These are phyloP conservation scores for Phoenoteleia sp. DNA, from an alignment of 2,888 invertebrate species.

Conservation along the genomic window DNA sequence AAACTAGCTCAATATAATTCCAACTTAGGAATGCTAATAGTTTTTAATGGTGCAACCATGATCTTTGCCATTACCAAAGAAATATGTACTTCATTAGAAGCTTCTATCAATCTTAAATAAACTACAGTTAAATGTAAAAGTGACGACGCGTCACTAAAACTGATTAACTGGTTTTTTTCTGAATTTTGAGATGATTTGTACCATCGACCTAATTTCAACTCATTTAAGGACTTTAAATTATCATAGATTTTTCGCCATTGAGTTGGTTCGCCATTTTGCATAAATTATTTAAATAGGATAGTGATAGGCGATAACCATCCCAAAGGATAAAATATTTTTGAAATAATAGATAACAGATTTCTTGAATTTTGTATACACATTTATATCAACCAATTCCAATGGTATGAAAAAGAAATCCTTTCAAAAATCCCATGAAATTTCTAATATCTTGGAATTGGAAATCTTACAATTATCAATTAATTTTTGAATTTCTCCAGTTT, in stretches of 20 bases:
- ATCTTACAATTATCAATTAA: too few relatives aligned
- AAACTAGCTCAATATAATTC: conserved; percentile 6
- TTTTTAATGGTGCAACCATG: conserved; percentile 17
- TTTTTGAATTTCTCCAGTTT: too few relatives aligned
- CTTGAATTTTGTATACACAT: too few relatives aligned
- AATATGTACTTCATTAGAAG: background rate
- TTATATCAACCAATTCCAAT: background rate
- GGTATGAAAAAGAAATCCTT: background rate
- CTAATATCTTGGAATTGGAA: background rate
- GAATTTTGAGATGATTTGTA: background rate
- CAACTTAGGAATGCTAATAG: conserved; percentile 2
- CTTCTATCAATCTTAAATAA: background rate
- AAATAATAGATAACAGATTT: background rate
- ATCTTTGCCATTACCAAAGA: background rate
- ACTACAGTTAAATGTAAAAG: background rate
- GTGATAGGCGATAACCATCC: background rate
- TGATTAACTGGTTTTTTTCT: background rate
- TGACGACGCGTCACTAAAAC: conserved; percentile 9
- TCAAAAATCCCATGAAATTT: background rate
- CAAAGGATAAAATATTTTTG: conserved; percentile 6
- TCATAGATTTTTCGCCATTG: background rate
- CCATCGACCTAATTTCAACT: background rate
- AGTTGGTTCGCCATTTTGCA: background rate
- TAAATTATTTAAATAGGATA: background rate
- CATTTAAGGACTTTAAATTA: background rate